Conservation (phyloP, 2,888 invertebrate genomes). For the Kryphioiulus occultus region DNA sequence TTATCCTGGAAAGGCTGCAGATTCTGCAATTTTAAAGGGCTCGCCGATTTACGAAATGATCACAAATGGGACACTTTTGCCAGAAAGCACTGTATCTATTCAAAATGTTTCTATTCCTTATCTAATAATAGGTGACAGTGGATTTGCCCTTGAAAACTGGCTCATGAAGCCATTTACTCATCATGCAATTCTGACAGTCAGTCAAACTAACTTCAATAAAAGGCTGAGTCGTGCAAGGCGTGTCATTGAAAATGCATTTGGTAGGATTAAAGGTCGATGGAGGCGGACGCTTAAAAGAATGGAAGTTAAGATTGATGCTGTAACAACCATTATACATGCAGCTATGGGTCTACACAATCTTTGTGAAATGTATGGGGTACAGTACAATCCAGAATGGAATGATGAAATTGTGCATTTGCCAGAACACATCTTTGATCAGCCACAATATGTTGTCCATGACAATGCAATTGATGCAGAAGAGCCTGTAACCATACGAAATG, state of each 20-base stretch:
- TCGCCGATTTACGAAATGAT: background rate
- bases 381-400: no score
- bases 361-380: no score
- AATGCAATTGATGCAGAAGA: no score
- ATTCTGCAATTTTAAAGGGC: background rate
- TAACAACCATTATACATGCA: background rate
- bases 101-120: background rate
- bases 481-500: no score
- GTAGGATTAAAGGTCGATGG: background rate
- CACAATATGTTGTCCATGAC: no score
- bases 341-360: no score
- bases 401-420: no score
- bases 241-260: background rate
- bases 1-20: background rate
- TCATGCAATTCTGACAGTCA: background rate
- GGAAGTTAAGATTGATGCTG: background rate
- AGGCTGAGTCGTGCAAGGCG: background rate
- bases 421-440: no score
- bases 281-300: background rate
- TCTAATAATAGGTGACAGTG: background rate
- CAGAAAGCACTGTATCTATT: background rate
- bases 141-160: background rate
- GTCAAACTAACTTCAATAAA: background rate
- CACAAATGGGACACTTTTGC: background rate
- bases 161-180: background rate